Base-by-base conservation (phyloP, 2,888 invertebrate species). In the Mythimna lalbum region DNA sequence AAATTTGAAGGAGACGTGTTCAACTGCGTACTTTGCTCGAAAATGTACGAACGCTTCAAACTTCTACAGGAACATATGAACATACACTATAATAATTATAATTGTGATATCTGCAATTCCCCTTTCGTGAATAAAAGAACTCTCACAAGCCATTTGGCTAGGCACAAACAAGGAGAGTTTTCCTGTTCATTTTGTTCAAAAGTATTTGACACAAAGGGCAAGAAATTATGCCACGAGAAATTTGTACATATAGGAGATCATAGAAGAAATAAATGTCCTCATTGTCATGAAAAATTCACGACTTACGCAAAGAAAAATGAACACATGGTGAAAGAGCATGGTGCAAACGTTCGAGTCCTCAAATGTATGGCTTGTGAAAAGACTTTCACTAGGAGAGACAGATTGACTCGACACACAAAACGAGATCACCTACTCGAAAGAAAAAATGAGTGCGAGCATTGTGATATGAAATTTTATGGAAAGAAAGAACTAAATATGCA, bases 91-190 rank as follows among this genome's bases (percentile, higher is more conserved):
- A 69, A 69, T 2, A 86, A 86, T 63, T 83, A 69, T n/a, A 57
- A 43, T 0, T 84, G 84, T 59, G 69, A 72, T 14, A 55, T 74
- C 1, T 84, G 84, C 31, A 92, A 93, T 53, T 90, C 94, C 0
- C 86, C 93, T 1, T 95, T 95, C 67, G 92, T 94, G 76, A 95
- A 94, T 36, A 67, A 60, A 76, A 65, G 68, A 12, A 81, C 73
- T 0, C 65, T 81, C 6, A 52, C 27, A n/a, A 68, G 63, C 14
- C 83, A 85, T 39, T 31, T 66, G 9, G 21, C 53, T 2, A 67
- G 76, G 1, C 84, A 84, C 47, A 78, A 79, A 17, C 75, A 76
- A 57, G 84, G 84, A 1, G 73, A 79, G 0, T 84, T 83, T 19
- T 23, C 55, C 2, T 84, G 85, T 62, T 60, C 52, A 3, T 71